These are phyloP conservation scores for Trinorchestia longiramus DNA, from an alignment of 1,140 invertebrate species.

Conservation along the genomic window DNA sequence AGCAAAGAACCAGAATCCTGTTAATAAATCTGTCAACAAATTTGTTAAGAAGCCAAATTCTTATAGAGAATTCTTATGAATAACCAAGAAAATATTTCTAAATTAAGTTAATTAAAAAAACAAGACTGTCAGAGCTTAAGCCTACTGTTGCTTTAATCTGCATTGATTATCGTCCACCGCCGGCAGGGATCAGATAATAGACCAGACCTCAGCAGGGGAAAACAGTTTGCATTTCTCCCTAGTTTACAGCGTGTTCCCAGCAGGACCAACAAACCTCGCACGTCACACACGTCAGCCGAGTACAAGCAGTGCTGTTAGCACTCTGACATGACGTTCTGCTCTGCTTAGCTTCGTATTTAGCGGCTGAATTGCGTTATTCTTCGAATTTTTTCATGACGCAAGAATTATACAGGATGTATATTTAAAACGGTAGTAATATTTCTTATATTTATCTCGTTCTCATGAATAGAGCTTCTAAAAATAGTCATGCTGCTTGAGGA, in stretches of 20 bases:
- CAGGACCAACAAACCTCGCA: background rate
- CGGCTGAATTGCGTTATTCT: background rate
- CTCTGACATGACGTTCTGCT: background rate
- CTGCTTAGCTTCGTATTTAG: too few species aligned
- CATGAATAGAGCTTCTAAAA: background rate
- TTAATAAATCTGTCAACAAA: too few species aligned
- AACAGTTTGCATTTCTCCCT: background rate
- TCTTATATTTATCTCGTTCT: background rate
- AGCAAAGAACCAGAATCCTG: too few species aligned
- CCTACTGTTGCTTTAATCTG: background rate
- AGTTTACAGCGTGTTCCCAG: background rate
- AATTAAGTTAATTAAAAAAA: background rate
- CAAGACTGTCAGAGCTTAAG: background rate
- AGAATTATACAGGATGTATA: background rate
- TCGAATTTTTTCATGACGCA: background rate
- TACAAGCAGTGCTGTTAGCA: background rate
- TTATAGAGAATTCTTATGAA: too few species aligned
- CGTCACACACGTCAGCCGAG: background rate
- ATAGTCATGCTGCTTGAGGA: background rate
- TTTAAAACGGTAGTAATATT: background rate
- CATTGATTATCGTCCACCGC: background rate
- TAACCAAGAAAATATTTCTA: background rate
- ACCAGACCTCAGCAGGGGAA: background rate
- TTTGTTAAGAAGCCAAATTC: too few species aligned
- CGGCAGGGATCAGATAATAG: background rate